Conservation (phyloP, 1,140 invertebrate species). For the Halesus radiatus region DNA sequence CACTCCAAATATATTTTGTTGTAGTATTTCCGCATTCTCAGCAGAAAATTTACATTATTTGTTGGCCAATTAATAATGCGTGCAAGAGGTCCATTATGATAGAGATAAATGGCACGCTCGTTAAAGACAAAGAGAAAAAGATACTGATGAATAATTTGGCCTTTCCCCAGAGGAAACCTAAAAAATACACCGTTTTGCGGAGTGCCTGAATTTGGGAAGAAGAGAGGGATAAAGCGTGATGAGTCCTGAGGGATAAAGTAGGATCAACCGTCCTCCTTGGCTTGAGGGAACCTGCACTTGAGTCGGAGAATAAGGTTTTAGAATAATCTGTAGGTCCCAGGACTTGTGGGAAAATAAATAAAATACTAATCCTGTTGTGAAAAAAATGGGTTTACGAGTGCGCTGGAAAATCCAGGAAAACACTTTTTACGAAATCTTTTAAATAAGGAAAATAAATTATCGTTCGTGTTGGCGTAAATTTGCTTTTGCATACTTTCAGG, state of each 20-base stretch:
- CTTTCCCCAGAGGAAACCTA: background rate
- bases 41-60: no score
- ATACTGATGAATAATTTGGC: constrained; percentile 1
- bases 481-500: no score
- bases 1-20: no score
- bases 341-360: background rate
- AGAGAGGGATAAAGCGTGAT: background rate
- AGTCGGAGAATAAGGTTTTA: no score
- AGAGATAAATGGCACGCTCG: background rate
- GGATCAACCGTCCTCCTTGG: background rate
- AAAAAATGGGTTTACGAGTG: background rate
- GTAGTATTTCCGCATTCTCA: no score
- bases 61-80: no score
- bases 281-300: no score
- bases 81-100: background rate
- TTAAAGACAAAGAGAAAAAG: constrained; percentile 3
- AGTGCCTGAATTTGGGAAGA: background rate
- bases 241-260: background rate
- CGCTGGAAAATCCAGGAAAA: no score
- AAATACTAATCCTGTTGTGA: background rate
- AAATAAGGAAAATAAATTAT: no score
- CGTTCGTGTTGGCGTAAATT: no score
- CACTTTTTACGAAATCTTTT: no score
- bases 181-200: constrained; percentile 11
- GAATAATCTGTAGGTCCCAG: background rate